Percentiles rank a stretch among this genome's conserved stretches.
Conservation (phyloP, 2,888 invertebrate species). For the Tigriopus californicus region DNA sequence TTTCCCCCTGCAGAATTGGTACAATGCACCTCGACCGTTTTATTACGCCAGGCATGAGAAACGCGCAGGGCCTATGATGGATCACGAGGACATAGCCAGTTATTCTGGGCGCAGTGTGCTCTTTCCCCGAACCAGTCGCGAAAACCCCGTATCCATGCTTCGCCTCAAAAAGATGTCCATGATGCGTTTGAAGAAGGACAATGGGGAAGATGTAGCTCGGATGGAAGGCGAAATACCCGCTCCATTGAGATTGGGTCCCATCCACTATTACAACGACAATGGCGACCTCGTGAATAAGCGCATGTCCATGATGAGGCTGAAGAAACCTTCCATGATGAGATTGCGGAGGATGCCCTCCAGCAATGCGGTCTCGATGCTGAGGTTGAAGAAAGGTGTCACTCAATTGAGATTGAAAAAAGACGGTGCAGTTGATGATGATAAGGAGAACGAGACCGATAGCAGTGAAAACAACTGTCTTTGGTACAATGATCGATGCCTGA, state of each 20-base stretch:
- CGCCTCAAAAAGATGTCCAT: neutral
- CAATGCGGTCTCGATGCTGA: neutral
- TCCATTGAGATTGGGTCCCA: too few relatives aligned
- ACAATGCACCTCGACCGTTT: too few relatives aligned
- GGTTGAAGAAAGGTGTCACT: neutral
- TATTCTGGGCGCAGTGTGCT: too few relatives aligned
- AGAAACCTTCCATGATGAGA: neutral
- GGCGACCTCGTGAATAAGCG: neutral
- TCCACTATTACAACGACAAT: too few relatives aligned
- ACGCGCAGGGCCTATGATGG: too few relatives aligned
- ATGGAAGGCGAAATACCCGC: too few relatives aligned
- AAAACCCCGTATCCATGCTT: neutral
- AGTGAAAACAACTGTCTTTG: neutral
- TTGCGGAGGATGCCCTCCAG: neutral
- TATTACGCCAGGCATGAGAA: too few relatives aligned
- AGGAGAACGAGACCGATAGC: neutral
- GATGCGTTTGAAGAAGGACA: neutral
- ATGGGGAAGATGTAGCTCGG: neutral
- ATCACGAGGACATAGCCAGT: too few relatives aligned
- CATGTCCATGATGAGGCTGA: neutral
- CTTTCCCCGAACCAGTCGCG: too few relatives aligned
- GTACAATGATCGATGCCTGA: neutral
- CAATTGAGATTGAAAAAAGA: neutral
- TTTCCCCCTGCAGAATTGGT: too few relatives aligned
- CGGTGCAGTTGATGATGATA: too few relatives aligned